A percentile compares a stretch with the other conserved stretches of the same genome.
Evolutionary conservation across 2,113 vertebrate species (phyloP).

Genomic region (Mirounga angustirostris): DNA sequence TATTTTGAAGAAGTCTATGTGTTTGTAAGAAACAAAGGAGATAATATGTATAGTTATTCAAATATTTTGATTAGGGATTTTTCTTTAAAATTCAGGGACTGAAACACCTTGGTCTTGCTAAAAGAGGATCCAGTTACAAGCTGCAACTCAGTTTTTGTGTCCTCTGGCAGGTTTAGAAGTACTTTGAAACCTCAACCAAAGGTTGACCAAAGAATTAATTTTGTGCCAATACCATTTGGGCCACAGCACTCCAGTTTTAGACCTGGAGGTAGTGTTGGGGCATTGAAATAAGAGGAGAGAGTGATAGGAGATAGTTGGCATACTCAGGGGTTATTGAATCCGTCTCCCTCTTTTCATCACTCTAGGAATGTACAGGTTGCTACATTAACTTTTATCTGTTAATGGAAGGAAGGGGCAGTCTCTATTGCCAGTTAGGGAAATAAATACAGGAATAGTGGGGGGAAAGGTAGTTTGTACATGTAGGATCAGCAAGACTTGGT

Average conservation of each 20-base stretch:
- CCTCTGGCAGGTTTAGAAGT: slow-evolving; percentile 22
- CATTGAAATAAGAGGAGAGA: not conserved
- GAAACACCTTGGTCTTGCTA: slow-evolving; percentile 11
- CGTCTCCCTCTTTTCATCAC: not conserved
- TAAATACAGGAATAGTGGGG: not conserved
- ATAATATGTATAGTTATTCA: not conserved
- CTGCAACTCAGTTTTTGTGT: not conserved
- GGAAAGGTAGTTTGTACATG: not conserved
- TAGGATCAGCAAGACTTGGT: not conserved
- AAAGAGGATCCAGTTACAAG: not conserved
- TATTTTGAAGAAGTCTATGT: not conserved
- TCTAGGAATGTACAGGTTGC: not conserved
- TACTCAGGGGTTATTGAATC: not conserved
- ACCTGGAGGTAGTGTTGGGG: not conserved
- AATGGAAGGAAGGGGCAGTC: not conserved
- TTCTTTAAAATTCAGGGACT: not conserved
- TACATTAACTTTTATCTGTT: not conserved
- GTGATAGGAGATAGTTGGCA: not conserved
- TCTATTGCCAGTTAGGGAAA: not conserved
- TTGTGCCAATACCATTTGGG: not conserved
- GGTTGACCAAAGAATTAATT: not conserved
- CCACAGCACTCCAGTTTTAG: not conserved
- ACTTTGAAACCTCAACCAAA: not conserved
- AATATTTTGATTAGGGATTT: slow-evolving; percentile 16
- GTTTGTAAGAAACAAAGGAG: slow-evolving; percentile 34